Percentiles rank a stretch among this genome's conserved stretches.
These are phyloP conservation scores for Phrynocephalus forsythii DNA, from an alignment of 2,797 vertebrate genomes.

Conservation along the genomic window DNA sequence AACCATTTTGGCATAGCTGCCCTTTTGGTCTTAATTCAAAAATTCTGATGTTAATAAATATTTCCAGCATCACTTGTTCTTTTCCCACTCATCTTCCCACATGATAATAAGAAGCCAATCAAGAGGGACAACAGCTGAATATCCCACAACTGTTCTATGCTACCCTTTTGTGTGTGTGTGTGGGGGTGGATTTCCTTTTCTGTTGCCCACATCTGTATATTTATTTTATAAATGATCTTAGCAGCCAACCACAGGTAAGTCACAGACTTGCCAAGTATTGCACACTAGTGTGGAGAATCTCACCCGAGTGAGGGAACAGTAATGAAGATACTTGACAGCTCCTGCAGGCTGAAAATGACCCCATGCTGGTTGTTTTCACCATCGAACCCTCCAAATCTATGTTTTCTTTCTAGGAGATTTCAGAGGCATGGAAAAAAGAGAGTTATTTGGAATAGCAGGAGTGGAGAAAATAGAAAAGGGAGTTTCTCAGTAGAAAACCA, in stretches of 20 bases:
- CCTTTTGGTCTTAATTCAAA: neutral
- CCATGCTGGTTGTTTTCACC: neutral
- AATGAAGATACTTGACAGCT: too few species aligned
- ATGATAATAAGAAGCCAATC: neutral
- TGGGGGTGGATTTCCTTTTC: neutral
- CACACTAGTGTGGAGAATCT: too few species aligned
- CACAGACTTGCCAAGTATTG: too few species aligned
- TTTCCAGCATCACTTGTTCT: neutral
- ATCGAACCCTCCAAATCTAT: too few species aligned
- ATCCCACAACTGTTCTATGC: neutral
- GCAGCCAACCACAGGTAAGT: neutral
- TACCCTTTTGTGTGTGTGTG: neutral
- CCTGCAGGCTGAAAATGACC: too few species aligned
- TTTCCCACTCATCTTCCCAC: neutral
- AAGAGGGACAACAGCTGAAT: neutral
- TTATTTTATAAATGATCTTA: neutral
- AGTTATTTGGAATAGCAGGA: neutral
- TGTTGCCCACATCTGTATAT: neutral
- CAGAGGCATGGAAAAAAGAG: neutral
- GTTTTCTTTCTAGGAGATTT: neutral
- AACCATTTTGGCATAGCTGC: neutral
- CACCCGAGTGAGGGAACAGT: too few species aligned
- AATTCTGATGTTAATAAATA: neutral
- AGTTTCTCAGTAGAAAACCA: neutral
- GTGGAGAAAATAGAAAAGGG: neutral